Evolutionary conservation across 2,113 vertebrate species (phyloP), one percentile per base, ranked within the genome.

Genomic region (Oncorhynchus keta): DNA sequence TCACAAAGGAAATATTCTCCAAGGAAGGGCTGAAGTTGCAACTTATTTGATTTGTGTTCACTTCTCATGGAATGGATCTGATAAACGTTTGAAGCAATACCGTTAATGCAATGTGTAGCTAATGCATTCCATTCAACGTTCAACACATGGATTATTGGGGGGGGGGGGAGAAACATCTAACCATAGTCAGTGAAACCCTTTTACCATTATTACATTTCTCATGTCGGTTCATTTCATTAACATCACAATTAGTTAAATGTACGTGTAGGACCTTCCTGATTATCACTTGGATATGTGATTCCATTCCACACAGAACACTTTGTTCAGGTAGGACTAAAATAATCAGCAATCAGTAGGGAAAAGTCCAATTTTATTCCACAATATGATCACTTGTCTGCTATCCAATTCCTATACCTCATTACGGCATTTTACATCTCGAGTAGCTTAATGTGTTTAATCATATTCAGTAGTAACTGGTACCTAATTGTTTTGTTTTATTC

Each of bases 101-200:
- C 91, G 93, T 91, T 79, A 49, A 22, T 68, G 67, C 24, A 66
- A 39, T 45, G 30, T 39, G 49, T 16, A 55, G 49, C 49, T 39
- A 45, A 57, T 12, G 26, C 65, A 20, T 20, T 51, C 62, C 65
- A 20, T 45, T 72, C 74, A 72, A 35, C 35, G 24, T 5, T 3
- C 35, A 48, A 32, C 24, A 51, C 49, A 4, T 4, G 14, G 49
- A 55, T 24, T 62, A 22, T 62, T 62, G 59, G 6, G 35, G 35
- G 35, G 0, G 2, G 2, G 0, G n/a, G n/a, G n/a, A n/a, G n/a
- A n/a, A n/a, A 24, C 8, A 9, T 62, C 39, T 18, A 18, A 14
- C 51, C 51, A 55, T 55, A 55, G 16, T 24, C 59, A 24, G 16
- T 62, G n/a, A n/a, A 62, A 24, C 59, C n/a, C 20, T 62, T 57